Conservation (phyloP, 2,888 invertebrate species). For the Elysia crispata region DNA sequence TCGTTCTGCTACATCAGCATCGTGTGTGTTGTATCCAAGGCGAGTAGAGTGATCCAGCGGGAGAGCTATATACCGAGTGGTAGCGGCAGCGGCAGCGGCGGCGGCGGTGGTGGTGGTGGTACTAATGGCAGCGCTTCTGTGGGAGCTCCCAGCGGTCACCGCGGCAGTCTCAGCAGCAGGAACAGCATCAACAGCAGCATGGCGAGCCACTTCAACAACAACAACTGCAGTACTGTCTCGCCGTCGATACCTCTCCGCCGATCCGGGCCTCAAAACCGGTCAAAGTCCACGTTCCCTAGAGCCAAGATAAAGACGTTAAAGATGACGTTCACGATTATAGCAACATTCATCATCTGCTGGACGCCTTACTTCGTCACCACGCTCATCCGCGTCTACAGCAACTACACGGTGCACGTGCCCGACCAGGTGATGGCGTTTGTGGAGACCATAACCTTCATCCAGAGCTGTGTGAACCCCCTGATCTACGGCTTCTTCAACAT, state of each 20-base stretch:
- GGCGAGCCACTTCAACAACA: slow-evolving; percentile 48
- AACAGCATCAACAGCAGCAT: too few relatives aligned
- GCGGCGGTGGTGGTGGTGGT: too few relatives aligned
- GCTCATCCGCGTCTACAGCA: slow-evolving; percentile 76
- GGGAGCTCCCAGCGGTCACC: too few relatives aligned
- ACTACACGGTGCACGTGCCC: slow-evolving; percentile 73
- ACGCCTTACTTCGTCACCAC: slow-evolving; percentile 79
- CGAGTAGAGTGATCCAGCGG: slow-evolving; percentile 46
- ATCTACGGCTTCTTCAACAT: slow-evolving; percentile 78
- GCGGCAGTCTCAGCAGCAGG: too few relatives aligned
- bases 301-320: slow-evolving; percentile 79
- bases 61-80: too few relatives aligned
- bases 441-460: slow-evolving; percentile 74
- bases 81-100: too few relatives aligned
- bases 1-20: slow-evolving; percentile 77
- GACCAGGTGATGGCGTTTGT: slow-evolving; percentile 74
- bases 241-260: slow-evolving; percentile 52
- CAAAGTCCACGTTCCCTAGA: slow-evolving; percentile 75
- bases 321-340: slow-evolving; percentile 78
- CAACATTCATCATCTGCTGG: slow-evolving; percentile 78
- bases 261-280: slow-evolving; percentile 53
- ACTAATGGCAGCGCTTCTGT: too few relatives aligned
- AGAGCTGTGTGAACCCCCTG: slow-evolving; percentile 78
- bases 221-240: slow-evolving; percentile 30
- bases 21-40: slow-evolving; percentile 51